phyloP scores from a whole-genome alignment of 2,113 vertebrate genomes.

The Crotalus tigris region DNA sequence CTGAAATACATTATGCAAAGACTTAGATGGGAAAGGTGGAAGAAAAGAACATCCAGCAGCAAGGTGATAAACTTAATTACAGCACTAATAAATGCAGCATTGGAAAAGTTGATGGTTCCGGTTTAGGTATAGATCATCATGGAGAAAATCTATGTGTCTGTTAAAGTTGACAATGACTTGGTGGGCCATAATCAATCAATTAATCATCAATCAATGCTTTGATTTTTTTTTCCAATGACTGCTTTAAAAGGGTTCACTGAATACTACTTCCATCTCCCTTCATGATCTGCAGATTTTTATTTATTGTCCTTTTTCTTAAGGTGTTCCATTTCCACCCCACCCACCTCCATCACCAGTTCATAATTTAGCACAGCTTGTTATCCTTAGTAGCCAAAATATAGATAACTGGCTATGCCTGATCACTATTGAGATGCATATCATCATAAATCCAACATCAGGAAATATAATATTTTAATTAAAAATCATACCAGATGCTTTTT shows the following conservation, averaged over 20 bases:
- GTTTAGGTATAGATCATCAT: not conserved
- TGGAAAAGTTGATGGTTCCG: not conserved
- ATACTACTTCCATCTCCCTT: not conserved
- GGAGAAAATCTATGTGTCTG: not conserved
- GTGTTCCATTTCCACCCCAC: not conserved
- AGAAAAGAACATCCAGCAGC: not conserved
- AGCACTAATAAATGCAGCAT: not conserved
- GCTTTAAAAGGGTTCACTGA: not conserved
- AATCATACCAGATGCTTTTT: not conserved
- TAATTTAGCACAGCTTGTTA: not conserved
- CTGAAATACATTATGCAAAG: not conserved
- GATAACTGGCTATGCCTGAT: not conserved
- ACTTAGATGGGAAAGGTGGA: not conserved
- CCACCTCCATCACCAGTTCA: not conserved
- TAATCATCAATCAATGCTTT: not conserved
- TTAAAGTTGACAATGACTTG: not conserved
- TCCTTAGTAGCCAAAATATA: constrained; percentile 1
- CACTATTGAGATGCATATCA: not conserved
- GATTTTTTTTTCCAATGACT: not conserved
- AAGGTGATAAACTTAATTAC: not conserved
- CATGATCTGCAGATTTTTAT: not conserved
- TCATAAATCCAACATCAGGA: not conserved
- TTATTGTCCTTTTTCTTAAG: not conserved
- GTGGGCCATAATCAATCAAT: not conserved
- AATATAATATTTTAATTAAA: not conserved